phyloP scores from a whole-genome alignment of 37 sponge, comb jelly and placozoan genomes.

The Halisarca cf. caerulea region DNA sequence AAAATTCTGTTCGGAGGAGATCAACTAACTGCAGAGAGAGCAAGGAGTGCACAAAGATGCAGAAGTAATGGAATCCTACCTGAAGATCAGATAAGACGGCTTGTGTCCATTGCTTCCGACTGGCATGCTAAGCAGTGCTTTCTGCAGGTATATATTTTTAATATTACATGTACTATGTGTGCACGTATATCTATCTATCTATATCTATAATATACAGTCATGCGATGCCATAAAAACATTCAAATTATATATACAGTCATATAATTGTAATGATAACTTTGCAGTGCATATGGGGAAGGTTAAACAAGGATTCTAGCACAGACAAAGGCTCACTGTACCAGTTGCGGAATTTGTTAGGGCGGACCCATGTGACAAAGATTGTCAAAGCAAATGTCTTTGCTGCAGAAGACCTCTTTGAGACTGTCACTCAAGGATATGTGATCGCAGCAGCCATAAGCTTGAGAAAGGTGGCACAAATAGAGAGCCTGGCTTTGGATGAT shows the following conservation, averaged over 20 bases:
- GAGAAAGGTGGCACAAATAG: background rate
- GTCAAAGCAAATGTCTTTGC: constrained; percentile 25
- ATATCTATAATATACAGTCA: too few relatives aligned
- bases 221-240: too few relatives aligned
- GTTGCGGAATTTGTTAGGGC: constrained; percentile 43
- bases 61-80: background rate
- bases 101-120: constrained; percentile 9
- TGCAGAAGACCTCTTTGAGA: constrained; percentile 32
- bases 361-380: constrained; percentile 40
- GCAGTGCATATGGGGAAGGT: constrained; percentile 4
- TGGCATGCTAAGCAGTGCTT: constrained; percentile 25
- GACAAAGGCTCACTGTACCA: constrained; percentile 51
- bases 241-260: too few relatives aligned
- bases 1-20: constrained; percentile 5
- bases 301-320: constrained; percentile 4
- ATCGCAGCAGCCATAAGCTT: constrained; percentile 38
- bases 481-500: background rate
- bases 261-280: too few relatives aligned
- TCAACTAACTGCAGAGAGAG: background rate
- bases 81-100: constrained; percentile 27
- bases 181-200: too few relatives aligned
- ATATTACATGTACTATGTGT: too few relatives aligned
- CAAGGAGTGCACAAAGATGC: constrained; percentile 1
- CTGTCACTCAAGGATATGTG: constrained; percentile 27
- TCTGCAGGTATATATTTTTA: constrained; percentile 13